Evolutionary conservation across 2,888 invertebrate genomes (phyloP).

Genomic region (Thecocarcelia acutangulata): DNA sequence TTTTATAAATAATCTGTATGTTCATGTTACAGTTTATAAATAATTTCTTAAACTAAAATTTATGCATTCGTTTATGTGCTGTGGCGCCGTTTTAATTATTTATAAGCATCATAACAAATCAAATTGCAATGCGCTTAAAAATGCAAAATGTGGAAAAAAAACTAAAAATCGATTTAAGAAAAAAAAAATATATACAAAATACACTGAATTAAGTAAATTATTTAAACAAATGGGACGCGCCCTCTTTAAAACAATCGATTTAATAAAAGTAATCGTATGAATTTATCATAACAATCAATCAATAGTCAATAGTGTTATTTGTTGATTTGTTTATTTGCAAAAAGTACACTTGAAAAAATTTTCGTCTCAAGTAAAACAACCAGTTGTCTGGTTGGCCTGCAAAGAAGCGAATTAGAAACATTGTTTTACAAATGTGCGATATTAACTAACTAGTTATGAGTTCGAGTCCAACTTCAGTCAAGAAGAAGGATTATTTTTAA

Average conservation of each 20-base stretch:
- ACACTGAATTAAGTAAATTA: conserved; percentile 62
- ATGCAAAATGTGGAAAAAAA: background rate
- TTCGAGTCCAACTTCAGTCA: no score
- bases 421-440: no score
- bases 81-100: conserved; percentile 70
- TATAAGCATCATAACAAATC: conserved; percentile 65
- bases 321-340: conserved; percentile 21
- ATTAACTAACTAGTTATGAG: no score
- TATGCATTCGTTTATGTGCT: conserved; percentile 61
- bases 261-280: conserved; percentile 64
- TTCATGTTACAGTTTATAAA: conserved; percentile 15
- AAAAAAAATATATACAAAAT: conserved; percentile 22
- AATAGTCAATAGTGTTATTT: conserved; percentile 58
- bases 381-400: no score
- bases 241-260: conserved; percentile 62
- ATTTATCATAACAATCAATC: conserved; percentile 68
- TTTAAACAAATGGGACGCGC: conserved; percentile 65
- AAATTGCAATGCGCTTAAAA: conserved; percentile 55
- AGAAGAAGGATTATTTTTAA: no score
- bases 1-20: conserved; percentile 40
- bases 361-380: background rate
- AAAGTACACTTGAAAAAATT: conserved; percentile 36
- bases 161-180: background rate
- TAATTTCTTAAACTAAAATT: conserved; percentile 45
- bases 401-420: no score